A percentile compares a stretch with the other conserved stretches of the same genome.
Conservation (phyloP, 2,797 vertebrate genomes). For the Coendou prehensilis region DNA sequence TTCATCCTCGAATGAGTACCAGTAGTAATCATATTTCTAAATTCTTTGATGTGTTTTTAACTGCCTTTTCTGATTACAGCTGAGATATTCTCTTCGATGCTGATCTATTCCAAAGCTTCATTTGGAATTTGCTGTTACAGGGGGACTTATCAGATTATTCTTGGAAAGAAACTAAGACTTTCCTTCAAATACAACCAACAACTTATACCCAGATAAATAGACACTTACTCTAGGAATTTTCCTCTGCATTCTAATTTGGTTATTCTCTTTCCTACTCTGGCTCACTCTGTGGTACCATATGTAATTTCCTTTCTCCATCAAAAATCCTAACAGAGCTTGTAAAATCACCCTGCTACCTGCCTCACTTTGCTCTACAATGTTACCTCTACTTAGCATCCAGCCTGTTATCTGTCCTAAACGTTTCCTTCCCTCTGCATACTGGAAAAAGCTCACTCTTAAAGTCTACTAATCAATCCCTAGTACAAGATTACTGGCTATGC, state of each 20-base stretch:
- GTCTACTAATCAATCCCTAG: neutral
- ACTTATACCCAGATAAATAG: neutral
- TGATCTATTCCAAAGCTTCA: neutral
- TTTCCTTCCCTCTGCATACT: neutral
- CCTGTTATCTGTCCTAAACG: neutral
- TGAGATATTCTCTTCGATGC: neutral
- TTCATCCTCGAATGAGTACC: neutral
- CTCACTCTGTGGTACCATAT: neutral
- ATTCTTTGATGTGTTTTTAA: neutral
- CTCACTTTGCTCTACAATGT: neutral
- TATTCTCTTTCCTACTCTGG: neutral
- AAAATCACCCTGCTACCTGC: neutral
- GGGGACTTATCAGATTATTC: neutral
- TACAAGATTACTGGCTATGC: neutral
- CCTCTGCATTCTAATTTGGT: neutral
- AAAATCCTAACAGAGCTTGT: neutral
- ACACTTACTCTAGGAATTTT: neutral
- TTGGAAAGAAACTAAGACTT: neutral
- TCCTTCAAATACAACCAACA: neutral
- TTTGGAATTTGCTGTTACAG: neutral
- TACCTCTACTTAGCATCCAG: neutral
- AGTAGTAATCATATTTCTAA: neutral
- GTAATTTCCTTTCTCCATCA: neutral
- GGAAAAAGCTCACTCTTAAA: neutral
- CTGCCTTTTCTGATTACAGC: neutral